phyloP scores from a whole-genome alignment of 2,888 invertebrate genomes.

The Rugalucina vietnamica region DNA sequence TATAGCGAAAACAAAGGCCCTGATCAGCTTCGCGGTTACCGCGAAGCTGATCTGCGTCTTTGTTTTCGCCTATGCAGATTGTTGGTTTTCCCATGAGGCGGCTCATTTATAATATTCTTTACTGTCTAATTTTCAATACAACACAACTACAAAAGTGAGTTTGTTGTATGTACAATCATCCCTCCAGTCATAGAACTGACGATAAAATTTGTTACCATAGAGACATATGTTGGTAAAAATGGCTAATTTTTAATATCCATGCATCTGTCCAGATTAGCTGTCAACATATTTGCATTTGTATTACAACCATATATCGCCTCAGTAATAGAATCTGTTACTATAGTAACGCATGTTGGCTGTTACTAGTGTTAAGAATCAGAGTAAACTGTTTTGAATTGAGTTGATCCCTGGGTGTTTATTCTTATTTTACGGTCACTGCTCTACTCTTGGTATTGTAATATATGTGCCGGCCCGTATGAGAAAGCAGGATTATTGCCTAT shows the following conservation, averaged over 20 bases:
- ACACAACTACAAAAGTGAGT: neutral
- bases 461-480: neutral
- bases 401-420: neutral
- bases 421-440: neutral
- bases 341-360: slow-evolving; percentile 64
- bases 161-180: no score
- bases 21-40: no score
- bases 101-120: no score
- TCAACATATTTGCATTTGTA: slow-evolving; percentile 70
- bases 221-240: no score
- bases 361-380: neutral
- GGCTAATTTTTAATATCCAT: no score
- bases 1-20: no score
- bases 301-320: slow-evolving; percentile 69
- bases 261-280: slow-evolving; percentile 63
- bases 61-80: no score
- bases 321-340: slow-evolving; percentile 58
- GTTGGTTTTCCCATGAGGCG: no score
- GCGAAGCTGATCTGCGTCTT: no score
- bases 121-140: no score
- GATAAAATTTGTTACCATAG: no score
- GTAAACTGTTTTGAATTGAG: neutral
- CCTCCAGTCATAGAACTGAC: no score
- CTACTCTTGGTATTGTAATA: neutral
- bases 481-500: neutral